A percentile compares a stretch with the other conserved stretches of the same genome.
Evolutionary conservation across 2,888 invertebrate genomes (phyloP).

Genomic region (Athalia circularis): DNA sequence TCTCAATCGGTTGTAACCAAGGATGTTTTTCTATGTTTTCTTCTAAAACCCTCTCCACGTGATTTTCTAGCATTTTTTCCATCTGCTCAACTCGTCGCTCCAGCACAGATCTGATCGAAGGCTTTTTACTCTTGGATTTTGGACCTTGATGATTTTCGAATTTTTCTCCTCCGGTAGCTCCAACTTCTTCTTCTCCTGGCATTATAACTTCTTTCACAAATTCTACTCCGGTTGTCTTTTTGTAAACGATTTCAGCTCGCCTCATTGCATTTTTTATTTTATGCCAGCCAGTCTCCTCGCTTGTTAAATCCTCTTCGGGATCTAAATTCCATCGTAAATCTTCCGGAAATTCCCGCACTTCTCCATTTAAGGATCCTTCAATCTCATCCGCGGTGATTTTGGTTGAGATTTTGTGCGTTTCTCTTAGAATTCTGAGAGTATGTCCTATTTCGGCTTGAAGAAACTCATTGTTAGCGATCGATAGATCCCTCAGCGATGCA

Average conservation of each 20-base stretch:
- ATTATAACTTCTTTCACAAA: neutral
- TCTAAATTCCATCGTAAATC: neutral
- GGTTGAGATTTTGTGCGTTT: neutral
- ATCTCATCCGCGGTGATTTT: neutral
- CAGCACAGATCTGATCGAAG: slow-evolving; percentile 41
- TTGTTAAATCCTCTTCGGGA: neutral
- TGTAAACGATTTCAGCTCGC: no score
- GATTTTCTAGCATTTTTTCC: slow-evolving; percentile 58
- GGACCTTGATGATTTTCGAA: neutral
- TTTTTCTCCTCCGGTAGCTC: neutral
- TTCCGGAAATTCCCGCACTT: neutral
- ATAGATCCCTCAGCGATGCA: no score
- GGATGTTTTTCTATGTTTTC: slow-evolving; percentile 63
- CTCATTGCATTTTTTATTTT: no score
- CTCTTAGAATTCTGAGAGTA: neutral
- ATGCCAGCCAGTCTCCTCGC: neutral
- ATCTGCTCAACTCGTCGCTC: slow-evolving; percentile 57
- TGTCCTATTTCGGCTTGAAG: slow-evolving; percentile 5
- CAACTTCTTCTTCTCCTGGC: neutral
- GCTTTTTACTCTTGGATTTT: slow-evolving; percentile 10
- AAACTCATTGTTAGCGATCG: neutral
- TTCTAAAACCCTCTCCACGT: slow-evolving; percentile 61
- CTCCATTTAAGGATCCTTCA: neutral
- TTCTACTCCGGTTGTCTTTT: neutral
- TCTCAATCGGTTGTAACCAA: slow-evolving; percentile 65